phyloP scores from a whole-genome alignment of 1,140 invertebrate species.

The Protaetia brevitarsis region DNA sequence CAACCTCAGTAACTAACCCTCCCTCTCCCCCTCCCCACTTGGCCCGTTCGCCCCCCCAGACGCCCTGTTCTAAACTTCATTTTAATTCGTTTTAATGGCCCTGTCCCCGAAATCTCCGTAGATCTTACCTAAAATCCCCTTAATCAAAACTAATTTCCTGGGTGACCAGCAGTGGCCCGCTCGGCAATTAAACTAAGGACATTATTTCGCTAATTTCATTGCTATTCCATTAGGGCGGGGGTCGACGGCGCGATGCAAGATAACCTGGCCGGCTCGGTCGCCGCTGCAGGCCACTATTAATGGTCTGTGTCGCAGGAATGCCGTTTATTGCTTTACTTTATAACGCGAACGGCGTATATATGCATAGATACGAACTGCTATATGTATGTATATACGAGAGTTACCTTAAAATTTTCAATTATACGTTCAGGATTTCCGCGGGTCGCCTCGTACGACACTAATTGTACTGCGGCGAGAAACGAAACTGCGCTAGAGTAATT shows the following conservation, averaged over 20 bases:
- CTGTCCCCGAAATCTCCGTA: conserved; percentile 9
- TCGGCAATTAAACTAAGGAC: conserved; percentile 48
- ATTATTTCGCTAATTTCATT: conserved; percentile 50
- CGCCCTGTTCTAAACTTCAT: conserved; percentile 19
- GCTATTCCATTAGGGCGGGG: conserved; percentile 48
- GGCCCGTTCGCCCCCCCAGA: no score
- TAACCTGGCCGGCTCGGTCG: no score
- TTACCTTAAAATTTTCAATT: conserved; percentile 16
- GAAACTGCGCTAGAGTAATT: no score
- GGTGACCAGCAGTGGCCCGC: conserved; percentile 31
- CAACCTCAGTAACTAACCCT: no score
- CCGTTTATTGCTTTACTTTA: conserved; percentile 19
- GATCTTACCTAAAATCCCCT: conserved; percentile 26
- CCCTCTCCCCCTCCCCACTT: no score
- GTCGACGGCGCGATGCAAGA: conserved; percentile 45
- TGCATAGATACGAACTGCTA: neutral
- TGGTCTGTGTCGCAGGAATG: conserved; percentile 24
- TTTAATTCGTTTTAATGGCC: conserved; percentile 24
- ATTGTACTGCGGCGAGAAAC: no score
- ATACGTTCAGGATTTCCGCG: neutral
- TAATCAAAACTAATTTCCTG: conserved; percentile 36
- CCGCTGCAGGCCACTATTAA: conserved; percentile 27
- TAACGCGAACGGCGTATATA: conserved; percentile 2
- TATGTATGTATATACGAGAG: neutral
- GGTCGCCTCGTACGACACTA: neutral